Percentiles rank a stretch among this genome's conserved stretches.
These are phyloP conservation scores for Tetrao urogallus DNA, from an alignment of 2,113 vertebrate species.

Conservation along the genomic window DNA sequence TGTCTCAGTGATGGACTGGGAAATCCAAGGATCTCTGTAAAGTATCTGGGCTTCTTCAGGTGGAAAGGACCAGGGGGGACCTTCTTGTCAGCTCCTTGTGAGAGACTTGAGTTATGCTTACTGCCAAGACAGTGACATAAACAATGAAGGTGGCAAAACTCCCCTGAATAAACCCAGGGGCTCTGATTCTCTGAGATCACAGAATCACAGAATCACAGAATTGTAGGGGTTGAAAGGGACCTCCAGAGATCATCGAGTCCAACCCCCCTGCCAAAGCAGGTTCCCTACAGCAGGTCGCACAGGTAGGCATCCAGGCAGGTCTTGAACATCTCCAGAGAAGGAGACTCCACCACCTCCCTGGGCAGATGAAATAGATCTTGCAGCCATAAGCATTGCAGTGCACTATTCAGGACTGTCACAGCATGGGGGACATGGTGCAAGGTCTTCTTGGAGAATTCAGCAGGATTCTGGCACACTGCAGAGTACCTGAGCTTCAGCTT, in stretches of 20 bases:
- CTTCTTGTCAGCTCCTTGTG: not conserved
- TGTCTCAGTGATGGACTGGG: not conserved
- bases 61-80: not conserved
- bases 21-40: not conserved
- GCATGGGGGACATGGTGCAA: not conserved
- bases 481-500: not conserved
- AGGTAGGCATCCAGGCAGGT: too few species aligned
- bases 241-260: too few species aligned
- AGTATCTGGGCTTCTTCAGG: not conserved
- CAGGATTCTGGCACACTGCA: not conserved
- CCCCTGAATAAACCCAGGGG: not conserved
- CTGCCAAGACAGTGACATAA: not conserved
- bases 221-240: too few species aligned
- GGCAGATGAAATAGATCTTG: not conserved
- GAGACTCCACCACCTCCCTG: too few species aligned
- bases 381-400: not conserved
- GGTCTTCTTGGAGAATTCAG: not conserved
- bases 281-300: too few species aligned
- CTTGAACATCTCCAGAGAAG: too few species aligned
- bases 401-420: not conserved
- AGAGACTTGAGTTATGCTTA: not conserved
- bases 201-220: too few species aligned
- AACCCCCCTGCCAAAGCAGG: too few species aligned
- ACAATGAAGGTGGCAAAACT: not conserved
- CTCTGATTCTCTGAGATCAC: not conserved